Evolutionary conservation across 2,888 invertebrate species (phyloP).

Genomic region (Carterocephalus palaemon): DNA sequence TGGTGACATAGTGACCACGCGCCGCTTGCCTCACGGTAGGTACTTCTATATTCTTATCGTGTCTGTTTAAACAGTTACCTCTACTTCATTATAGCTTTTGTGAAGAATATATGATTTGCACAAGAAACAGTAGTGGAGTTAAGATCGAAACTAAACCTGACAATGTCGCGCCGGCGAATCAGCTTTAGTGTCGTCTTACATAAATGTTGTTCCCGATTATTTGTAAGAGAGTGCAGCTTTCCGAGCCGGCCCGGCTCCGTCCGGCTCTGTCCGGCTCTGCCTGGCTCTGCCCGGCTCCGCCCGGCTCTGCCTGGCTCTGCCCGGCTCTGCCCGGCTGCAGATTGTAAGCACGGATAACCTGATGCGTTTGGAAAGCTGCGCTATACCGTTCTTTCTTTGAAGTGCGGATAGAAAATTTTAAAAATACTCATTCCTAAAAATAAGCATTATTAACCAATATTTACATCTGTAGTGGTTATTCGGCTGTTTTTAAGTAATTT

Average conservation of each 20-base stretch:
- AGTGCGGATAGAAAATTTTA: slow-evolving; percentile 59
- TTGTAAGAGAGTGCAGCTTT: slow-evolving; percentile 58
- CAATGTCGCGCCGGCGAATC: slow-evolving; percentile 28
- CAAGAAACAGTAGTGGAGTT: slow-evolving; percentile 71
- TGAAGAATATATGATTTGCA: slow-evolving; percentile 71
- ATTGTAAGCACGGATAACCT: slow-evolving; percentile 22
- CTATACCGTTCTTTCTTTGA: slow-evolving; percentile 53
- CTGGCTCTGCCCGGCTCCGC: too few species aligned
- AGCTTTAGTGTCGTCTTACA: slow-evolving; percentile 40
- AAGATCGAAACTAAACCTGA: slow-evolving; percentile 55
- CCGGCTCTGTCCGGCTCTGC: too few species aligned
- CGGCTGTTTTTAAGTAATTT: slow-evolving; percentile 75
- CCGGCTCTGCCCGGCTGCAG: not conserved
- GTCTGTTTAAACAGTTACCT: slow-evolving; percentile 75
- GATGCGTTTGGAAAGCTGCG: slow-evolving; percentile 51
- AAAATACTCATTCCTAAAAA: slow-evolving; percentile 74
- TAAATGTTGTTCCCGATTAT: slow-evolving; percentile 77
- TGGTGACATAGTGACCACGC: slow-evolving; percentile 29
- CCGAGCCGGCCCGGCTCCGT: slow-evolving; percentile 46
- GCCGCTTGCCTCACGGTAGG: slow-evolving; percentile 58
- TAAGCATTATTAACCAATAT: slow-evolving; percentile 76
- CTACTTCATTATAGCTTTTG: slow-evolving; percentile 73
- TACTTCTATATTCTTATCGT: slow-evolving; percentile 76
- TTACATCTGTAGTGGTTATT: slow-evolving; percentile 74
- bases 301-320: too few species aligned